A percentile compares a stretch with the other conserved stretches of the same genome.
Conservation (phyloP, 2,888 invertebrate genomes). For the Rutpela maculata region DNA sequence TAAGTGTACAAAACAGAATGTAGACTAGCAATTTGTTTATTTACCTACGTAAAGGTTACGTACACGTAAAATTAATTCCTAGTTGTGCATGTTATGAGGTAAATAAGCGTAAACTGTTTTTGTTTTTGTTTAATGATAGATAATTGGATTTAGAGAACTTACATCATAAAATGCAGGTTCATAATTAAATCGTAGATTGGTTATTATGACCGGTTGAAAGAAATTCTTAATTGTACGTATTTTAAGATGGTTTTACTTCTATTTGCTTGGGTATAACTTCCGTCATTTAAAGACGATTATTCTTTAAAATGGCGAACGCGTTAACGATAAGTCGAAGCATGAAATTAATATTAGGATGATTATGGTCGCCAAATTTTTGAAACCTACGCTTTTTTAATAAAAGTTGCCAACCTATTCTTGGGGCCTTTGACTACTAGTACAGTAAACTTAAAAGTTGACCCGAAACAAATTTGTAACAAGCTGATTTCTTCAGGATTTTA, state of each 20-base stretch:
- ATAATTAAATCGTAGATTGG: not conserved
- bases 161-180: not conserved
- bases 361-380: no score
- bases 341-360: not conserved
- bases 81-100: not conserved
- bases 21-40: not conserved
- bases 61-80: not conserved
- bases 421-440: no score
- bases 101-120: conserved; percentile 7
- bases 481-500: no score
- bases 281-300: not conserved
- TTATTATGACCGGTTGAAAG: not conserved
- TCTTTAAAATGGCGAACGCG: conserved; percentile 10
- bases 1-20: not conserved
- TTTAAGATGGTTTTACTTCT: not conserved
- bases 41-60: not conserved
- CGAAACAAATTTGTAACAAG: no score
- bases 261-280: not conserved
- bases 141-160: conserved; percentile 4
- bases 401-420: no score
- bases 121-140: conserved; percentile 7
- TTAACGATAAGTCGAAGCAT: not conserved
- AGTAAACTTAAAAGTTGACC: no score
- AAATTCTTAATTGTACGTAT: not conserved
- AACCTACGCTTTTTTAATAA: no score